Conservation (phyloP, 2,797 vertebrate genomes). For the Xyrichtys novacula region DNA sequence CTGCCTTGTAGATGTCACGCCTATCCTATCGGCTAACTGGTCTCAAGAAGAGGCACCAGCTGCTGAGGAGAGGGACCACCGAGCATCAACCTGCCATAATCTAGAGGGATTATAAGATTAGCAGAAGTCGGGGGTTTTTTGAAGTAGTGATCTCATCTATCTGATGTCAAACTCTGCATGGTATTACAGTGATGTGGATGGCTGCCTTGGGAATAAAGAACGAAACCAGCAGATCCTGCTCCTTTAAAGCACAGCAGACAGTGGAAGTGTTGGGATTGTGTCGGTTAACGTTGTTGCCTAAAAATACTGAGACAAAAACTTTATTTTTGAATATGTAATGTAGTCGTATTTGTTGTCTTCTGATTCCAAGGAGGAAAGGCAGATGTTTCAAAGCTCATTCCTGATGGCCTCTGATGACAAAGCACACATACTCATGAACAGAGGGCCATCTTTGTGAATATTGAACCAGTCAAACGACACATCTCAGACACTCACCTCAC, state of each 20-base stretch:
- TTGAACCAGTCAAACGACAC: conserved; percentile 48
- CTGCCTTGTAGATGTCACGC: conserved; percentile 93
- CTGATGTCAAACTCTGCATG: conserved; percentile 83
- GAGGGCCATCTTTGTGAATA: conserved; percentile 77
- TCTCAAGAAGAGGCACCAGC: conserved; percentile 65
- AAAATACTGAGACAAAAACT: conserved; percentile 70
- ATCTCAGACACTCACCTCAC: conserved; percentile 44
- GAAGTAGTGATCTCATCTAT: conserved; percentile 77
- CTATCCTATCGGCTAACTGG: conserved; percentile 73
- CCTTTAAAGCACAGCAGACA: conserved; percentile 80
- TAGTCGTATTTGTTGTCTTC: conserved; percentile 73
- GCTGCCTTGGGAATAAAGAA: conserved; percentile 62
- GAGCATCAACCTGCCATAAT: conserved; percentile 85
- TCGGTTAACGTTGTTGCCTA: conserved; percentile 76
- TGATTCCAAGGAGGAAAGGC: conserved; percentile 62
- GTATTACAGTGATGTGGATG: conserved; percentile 69
- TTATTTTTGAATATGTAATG: conserved; percentile 83
- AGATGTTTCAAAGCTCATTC: conserved; percentile 59
- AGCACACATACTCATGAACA: conserved; percentile 77
- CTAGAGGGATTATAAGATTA: conserved; percentile 75
- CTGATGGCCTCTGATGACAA: conserved; percentile 67
- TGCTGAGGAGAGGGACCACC: conserved; percentile 78
- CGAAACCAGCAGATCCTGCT: conserved; percentile 76
- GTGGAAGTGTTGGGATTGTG: conserved; percentile 57
- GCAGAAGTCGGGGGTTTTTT: conserved; percentile 64